These are phyloP conservation scores for Sebastes ruberrimus DNA, from an alignment of 2,797 vertebrate genomes.

Conservation along the genomic window DNA sequence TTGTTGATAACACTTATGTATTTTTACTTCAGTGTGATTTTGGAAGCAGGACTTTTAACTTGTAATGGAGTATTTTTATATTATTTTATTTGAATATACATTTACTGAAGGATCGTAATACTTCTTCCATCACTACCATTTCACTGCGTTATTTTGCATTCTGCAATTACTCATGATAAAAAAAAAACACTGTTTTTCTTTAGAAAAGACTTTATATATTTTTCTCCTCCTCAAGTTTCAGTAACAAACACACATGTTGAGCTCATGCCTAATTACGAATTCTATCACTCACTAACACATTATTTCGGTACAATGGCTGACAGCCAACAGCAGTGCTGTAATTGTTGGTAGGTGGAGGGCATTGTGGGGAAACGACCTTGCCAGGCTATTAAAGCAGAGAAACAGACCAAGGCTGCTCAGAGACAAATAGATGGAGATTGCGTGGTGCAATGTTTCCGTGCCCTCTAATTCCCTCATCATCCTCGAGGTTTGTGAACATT, in stretches of 20 bases:
- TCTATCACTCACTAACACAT: slow-evolving; percentile 17
- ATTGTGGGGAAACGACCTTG: slow-evolving; percentile 44
- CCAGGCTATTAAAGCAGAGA: slow-evolving; percentile 45
- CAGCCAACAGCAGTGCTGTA: slow-evolving; percentile 27
- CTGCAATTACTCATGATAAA: neutral
- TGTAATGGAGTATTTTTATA: neutral
- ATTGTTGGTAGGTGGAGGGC: slow-evolving; percentile 47
- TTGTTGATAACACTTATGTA: neutral
- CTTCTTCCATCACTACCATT: neutral
- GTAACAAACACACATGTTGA: neutral
- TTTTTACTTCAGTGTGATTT: neutral
- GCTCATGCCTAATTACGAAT: slow-evolving; percentile 26
- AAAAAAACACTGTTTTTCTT: neutral
- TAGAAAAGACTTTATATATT: neutral
- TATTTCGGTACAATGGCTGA: slow-evolving; percentile 1
- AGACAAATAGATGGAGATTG: slow-evolving; percentile 40
- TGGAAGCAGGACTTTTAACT: neutral
- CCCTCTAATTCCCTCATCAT: slow-evolving; percentile 21
- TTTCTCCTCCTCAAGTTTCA: neutral
- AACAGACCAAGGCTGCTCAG: slow-evolving; percentile 26
- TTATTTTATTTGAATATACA: neutral
- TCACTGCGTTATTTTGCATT: neutral
- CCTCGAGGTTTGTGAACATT: slow-evolving; percentile 20
- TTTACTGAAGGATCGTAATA: neutral
- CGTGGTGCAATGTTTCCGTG: slow-evolving; percentile 38